These are phyloP conservation scores for Rousettus leschenaultii DNA, from an alignment of 2,113 vertebrate genomes.

Conservation along the genomic window DNA sequence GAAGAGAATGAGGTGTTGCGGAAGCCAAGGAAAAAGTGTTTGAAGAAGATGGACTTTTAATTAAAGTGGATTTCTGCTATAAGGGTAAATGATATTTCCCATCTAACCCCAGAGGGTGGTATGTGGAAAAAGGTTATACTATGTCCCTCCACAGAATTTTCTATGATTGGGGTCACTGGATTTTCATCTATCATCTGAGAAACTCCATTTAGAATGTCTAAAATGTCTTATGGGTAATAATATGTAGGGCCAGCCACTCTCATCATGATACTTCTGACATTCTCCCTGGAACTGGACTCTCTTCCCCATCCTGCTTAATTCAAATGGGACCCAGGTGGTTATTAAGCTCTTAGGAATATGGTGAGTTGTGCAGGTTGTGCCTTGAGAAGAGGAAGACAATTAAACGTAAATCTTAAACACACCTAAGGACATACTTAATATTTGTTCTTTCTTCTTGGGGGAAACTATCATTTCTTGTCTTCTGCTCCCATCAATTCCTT, in stretches of 20 bases:
- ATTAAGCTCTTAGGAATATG: not conserved
- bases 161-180: not conserved
- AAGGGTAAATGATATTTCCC: not conserved
- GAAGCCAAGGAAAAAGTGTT: not conserved
- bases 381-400: not conserved
- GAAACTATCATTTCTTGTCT: not conserved
- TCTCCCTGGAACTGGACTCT: not conserved
- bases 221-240: not conserved
- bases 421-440: not conserved
- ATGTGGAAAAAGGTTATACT: not conserved
- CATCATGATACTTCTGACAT: not conserved
- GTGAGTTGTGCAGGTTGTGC: not conserved
- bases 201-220: not conserved
- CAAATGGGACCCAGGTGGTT: no score
- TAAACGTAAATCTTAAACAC: not conserved
- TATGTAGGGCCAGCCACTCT: not conserved
- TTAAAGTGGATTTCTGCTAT: not conserved
- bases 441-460: not conserved
- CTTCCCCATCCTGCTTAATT: not conserved
- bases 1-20: not conserved
- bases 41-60: not conserved
- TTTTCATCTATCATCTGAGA: not conserved
- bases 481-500: not conserved
- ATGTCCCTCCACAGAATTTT: not conserved
- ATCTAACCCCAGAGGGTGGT: not conserved